Conservation (phyloP, 2,888 invertebrate genomes). For the Drosophila aldrichi region DNA sequence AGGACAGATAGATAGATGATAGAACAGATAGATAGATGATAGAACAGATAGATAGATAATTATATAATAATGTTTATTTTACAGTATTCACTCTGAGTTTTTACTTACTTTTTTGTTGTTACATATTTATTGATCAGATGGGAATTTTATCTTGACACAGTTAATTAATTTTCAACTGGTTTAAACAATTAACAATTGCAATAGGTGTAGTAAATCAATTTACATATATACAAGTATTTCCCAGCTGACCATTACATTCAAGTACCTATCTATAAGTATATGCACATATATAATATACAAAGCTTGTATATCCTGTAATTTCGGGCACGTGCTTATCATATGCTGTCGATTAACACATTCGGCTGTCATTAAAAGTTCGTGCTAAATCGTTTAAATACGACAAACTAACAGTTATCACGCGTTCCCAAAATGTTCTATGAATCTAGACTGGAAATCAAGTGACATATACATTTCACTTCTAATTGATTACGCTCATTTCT, state of each 20-base stretch:
- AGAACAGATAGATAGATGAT: too few relatives aligned
- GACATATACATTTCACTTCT: slow-evolving; percentile 12
- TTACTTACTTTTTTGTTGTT: too few relatives aligned
- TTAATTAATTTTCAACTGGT: not conserved
- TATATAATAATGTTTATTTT: too few relatives aligned
- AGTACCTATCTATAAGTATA: not conserved
- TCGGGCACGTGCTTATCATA: slow-evolving; percentile 25
- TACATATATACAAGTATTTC: not conserved
- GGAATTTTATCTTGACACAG: slow-evolving; percentile 18
- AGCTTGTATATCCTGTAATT: slow-evolving; percentile 13
- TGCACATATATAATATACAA: not conserved
- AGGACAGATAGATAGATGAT: too few relatives aligned
- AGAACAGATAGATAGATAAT: too few relatives aligned
- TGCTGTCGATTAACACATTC: slow-evolving; percentile 30
- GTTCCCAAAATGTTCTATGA: slow-evolving; percentile 6
- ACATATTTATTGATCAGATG: slow-evolving; percentile 13
- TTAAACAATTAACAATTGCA: not conserved
- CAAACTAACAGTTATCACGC: slow-evolving; percentile 22
- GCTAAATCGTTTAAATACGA: slow-evolving; percentile 26
- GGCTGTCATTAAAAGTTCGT: slow-evolving; percentile 29
- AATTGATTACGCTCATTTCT: slow-evolving; percentile 31
- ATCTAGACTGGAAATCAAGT: slow-evolving; percentile 1
- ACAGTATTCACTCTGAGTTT: too few relatives aligned
- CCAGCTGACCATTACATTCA: not conserved
- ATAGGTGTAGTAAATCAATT: not conserved